These are phyloP conservation scores for Nothobranchius furzeri DNA, from an alignment of 2,113 vertebrate species.

Conservation along the genomic window DNA sequence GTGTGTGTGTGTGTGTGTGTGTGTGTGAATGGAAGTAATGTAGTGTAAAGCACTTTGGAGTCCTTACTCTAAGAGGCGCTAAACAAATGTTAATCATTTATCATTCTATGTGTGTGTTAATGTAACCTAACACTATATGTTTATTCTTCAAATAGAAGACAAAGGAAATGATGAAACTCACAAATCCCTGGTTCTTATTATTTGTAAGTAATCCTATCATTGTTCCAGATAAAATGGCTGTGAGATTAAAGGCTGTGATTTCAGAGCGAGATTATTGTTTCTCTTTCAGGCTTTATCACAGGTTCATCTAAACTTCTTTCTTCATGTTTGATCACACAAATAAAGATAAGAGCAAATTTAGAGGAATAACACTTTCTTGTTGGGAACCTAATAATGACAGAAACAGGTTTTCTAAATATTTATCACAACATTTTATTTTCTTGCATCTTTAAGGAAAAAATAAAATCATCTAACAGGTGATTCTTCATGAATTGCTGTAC, in stretches of 20 bases:
- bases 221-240: slow-evolving; percentile 27
- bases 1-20: too few relatives aligned
- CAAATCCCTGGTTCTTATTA: slow-evolving; percentile 17
- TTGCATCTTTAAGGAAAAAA: too few relatives aligned
- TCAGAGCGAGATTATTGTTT: slow-evolving; percentile 37
- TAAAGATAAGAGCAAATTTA: slow-evolving; percentile 5
- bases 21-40: too few relatives aligned
- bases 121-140: too few relatives aligned
- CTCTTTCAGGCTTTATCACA: slow-evolving; percentile 2
- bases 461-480: too few relatives aligned
- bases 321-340: slow-evolving; percentile 1
- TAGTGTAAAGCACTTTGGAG: too few relatives aligned
- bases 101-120: too few relatives aligned
- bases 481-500: too few relatives aligned
- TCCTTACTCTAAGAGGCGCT: too few relatives aligned
- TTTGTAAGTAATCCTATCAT: slow-evolving; percentile 35
- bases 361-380: neutral
- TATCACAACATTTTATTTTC: too few relatives aligned
- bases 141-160: neutral
- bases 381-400: neutral
- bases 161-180: slow-evolving; percentile 9
- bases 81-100: too few relatives aligned
- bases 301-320: slow-evolving; percentile 1
- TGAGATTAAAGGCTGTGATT: slow-evolving; percentile 44
- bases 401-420: neutral